Base-by-base conservation (phyloP, 2,888 invertebrate species). In the Julus scandinavius region DNA sequence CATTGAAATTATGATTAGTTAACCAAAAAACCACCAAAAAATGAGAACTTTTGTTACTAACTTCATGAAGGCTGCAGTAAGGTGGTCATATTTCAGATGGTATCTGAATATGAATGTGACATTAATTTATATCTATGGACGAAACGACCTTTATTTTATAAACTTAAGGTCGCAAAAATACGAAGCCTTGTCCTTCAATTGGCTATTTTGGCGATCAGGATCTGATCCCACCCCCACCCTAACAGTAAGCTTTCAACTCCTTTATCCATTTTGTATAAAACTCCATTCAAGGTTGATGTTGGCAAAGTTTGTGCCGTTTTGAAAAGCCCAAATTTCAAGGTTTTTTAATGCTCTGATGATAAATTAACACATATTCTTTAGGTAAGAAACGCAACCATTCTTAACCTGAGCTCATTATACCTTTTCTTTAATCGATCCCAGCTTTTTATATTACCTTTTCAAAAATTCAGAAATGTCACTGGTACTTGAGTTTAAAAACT, bases 131-230 rank as follows among this genome's bases (percentile, higher is more conserved):
- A 38, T 80, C 80, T 29, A 80, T 20, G 80, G 38, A 80, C 80
- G 38, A 80, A 80, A 80, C 80, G 80, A 80, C 80, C 80, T 80
- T 80, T 80, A 80, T 80, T 80, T 80, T 38, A 11, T 20, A 38
- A 29, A 80, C 29, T 40, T 40, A 40, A 80, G 80, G 80, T 80
- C 80, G 15, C 15, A 11, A 38, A 80, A 72, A 45, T 45, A 80
- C 7, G 80, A 80, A 80, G 15, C 80, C 80, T 80, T 80, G 80
- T 80, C 80, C 80, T 80, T 80, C 80, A 80, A 80, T 80, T 80
- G 13, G 38, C 38, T n/a, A 5, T 72, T 29, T 38, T 80, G 2
- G 15, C 3, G 15, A 80, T 80, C 80, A 38, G 38, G 80, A 80
- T 80, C 38, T 80, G 15, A 38, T 80, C 80, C 80, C 80, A 80